These are phyloP conservation scores for Willowsia nigromaculata DNA, from an alignment of 2,888 invertebrate species.

Conservation along the genomic window DNA sequence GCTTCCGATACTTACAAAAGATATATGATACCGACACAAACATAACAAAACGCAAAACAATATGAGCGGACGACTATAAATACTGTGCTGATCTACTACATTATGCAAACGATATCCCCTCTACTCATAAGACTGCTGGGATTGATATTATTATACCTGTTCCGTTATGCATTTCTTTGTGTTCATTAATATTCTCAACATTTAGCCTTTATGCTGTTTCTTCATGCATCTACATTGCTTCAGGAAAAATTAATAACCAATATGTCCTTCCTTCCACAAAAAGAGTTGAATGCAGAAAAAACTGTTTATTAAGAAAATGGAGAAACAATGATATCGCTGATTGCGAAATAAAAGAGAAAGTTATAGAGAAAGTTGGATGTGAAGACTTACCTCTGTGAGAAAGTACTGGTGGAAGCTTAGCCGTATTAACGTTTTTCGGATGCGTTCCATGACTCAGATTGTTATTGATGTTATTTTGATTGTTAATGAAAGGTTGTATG, in stretches of 20 bases:
- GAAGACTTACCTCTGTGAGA: constrained; percentile 76
- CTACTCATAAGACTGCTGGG: no score
- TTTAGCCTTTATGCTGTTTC: no score
- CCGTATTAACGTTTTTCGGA: constrained; percentile 73
- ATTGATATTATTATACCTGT: no score
- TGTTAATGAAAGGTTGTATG: constrained; percentile 78
- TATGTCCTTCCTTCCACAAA: no score
- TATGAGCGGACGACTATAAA: not conserved
- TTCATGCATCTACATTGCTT: no score
- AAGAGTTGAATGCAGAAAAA: no score
- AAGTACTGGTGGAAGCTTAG: constrained; percentile 77
- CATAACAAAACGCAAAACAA: not conserved
- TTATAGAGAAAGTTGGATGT: not conserved
- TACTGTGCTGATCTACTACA: not conserved
- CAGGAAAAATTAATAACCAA: no score
- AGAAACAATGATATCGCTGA: not conserved
- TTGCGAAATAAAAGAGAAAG: not conserved
- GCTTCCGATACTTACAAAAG: not conserved
- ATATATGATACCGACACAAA: not conserved
- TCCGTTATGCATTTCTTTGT: no score
- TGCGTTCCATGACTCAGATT: constrained; percentile 73
- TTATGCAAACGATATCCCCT: no score
- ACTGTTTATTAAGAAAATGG: no score
- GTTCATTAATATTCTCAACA: no score
- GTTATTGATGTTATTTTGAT: constrained; percentile 78